Percentiles rank a stretch among this genome's conserved stretches.
Conservation (phyloP, 1,140 invertebrate genomes). For the Ceratina calcarata region DNA sequence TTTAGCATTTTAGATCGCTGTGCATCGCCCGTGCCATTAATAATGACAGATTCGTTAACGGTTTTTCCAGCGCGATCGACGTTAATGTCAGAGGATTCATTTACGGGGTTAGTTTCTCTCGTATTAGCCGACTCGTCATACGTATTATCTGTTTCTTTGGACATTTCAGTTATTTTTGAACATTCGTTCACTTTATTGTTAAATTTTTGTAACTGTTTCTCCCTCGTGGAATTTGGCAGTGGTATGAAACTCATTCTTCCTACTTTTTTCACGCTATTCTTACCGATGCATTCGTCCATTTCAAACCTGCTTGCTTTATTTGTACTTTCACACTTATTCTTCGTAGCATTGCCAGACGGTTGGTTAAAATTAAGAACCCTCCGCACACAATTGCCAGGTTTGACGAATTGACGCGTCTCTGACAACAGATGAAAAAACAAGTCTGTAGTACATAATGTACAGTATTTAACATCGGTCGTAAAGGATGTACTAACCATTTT, state of each 20-base stretch:
- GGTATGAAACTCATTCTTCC: conserved; percentile 57
- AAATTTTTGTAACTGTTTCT: conserved; percentile 46
- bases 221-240: conserved; percentile 63
- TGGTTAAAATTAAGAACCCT: conserved; percentile 58
- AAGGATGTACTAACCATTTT: conserved; percentile 42
- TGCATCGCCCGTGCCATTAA: too few species aligned
- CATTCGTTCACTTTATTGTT: not conserved
- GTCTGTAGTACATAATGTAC: not conserved
- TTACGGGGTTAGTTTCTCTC: conserved; percentile 1
- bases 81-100: not conserved
- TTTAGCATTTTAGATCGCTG: not conserved
- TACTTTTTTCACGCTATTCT: not conserved
- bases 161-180: not conserved
- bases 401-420: not conserved
- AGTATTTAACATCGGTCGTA: conserved; percentile 10
- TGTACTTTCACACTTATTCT: not conserved
- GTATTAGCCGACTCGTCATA: not conserved
- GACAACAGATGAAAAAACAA: conserved; percentile 15
- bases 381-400: conserved; percentile 22
- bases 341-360: not conserved
- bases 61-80: not conserved
- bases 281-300: not conserved
- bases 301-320: not conserved
- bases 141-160: not conserved
- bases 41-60: not conserved